Evolutionary conservation across 2,113 vertebrate species (phyloP).

Genomic region (Caracal caracal): DNA sequence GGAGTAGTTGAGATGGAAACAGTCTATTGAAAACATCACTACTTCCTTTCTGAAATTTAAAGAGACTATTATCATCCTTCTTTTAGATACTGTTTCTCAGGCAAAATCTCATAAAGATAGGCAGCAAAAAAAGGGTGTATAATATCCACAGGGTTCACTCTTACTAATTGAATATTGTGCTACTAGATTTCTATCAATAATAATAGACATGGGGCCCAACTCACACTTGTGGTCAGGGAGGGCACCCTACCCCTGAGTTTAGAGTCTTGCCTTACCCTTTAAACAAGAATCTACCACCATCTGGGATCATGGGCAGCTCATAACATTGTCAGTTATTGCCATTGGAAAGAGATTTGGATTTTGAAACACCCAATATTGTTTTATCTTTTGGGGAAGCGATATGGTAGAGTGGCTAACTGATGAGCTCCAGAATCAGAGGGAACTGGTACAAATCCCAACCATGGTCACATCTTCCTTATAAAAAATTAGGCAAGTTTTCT

Average conservation of each 20-base stretch:
- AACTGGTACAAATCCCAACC: neutral
- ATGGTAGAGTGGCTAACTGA: neutral
- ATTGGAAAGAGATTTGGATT: neutral
- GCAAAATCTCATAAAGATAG: constrained; percentile 22
- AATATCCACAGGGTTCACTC: neutral
- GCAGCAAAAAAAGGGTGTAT: neutral
- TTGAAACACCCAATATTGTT: neutral
- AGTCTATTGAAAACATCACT: constrained; percentile 58
- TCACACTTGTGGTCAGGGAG: neutral
- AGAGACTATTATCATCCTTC: constrained; percentile 38
- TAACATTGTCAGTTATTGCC: neutral
- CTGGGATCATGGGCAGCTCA: neutral
- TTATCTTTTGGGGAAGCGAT: neutral
- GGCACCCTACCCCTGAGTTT: neutral
- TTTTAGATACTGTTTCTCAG: neutral
- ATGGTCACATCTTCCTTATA: neutral
- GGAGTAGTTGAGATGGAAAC: constrained; percentile 54
- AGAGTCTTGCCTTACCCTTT: neutral
- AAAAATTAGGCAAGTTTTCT: neutral
- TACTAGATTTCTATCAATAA: neutral
- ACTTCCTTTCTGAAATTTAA: constrained; percentile 57
- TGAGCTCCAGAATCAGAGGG: neutral
- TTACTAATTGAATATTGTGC: neutral
- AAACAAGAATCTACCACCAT: neutral
- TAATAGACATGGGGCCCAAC: neutral